Evolutionary conservation across 2,113 vertebrate species (phyloP), one percentile per base, ranked within the genome.

Genomic region (Halichoeres trimaculatus): DNA sequence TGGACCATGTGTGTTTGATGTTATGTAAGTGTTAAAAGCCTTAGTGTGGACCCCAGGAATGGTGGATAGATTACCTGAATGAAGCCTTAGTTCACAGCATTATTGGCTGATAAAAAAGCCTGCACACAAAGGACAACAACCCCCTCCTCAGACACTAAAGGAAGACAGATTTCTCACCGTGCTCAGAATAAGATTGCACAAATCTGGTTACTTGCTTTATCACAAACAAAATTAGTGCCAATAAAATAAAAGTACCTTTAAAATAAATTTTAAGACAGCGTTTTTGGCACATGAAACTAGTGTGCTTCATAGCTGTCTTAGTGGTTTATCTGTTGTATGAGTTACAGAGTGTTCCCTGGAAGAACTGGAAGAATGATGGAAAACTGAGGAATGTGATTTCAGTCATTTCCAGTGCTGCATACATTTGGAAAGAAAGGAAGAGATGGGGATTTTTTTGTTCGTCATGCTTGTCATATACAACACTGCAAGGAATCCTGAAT

Each of bases 71-170:
- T 12, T 16, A 34, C 30, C 23, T 52, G 55, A 83, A 57, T 50
- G 23, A 65, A 63, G 11, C 13, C 36, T 58, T 23, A 22, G 30
- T 64, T 66, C 41, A 63, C n/a, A 43, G 36, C 22, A 52, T 72
- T 54, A 41, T 67, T 55, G 74, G 50, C 45, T 38, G 71, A 50
- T 26, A 45, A 72, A 77, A 68, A 72, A 58, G 40, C 20, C 35
- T 35, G n/a, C 40, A 75, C 26, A 62, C 17, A 24, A 50, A 59
- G 54, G 47, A 10, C 48, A 50, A 26, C 61, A 54, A 66, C 41
- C 22, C n/a, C 6, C 34, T 50, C n/a, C 13, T 10, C 66, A 70
- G 47, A 43, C 26, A 69, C 62, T 23, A 69, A 58, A 52, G 45
- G 43, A 54, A 8, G n/a, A 16, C 36, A 12, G 61, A 74, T 23